Evolutionary conservation across 2,888 invertebrate species (phyloP).

Genomic region (Stegana nigrithorax): DNA sequence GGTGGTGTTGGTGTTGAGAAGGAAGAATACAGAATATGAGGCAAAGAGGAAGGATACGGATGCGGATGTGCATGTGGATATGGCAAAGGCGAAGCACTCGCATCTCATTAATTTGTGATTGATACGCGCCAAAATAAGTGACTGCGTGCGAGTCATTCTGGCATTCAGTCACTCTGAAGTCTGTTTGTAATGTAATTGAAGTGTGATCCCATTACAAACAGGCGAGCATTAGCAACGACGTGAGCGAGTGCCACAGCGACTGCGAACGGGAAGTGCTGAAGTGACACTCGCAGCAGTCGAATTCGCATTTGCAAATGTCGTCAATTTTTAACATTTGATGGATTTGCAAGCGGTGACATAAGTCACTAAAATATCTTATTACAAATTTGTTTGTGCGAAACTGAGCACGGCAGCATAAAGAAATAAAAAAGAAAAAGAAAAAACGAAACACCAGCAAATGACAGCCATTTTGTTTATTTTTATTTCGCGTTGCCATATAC

Average conservation of each 20-base stretch:
- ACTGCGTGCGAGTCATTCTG: not conserved
- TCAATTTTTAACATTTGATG: constrained; percentile 62
- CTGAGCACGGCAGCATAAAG: constrained; percentile 11
- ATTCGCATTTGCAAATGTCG: constrained; percentile 38
- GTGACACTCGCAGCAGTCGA: too few species aligned
- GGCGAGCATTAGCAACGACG: constrained; percentile 26
- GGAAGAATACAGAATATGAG: not conserved
- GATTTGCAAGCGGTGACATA: constrained; percentile 65
- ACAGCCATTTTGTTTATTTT: constrained; percentile 13
- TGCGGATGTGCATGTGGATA: constrained; percentile 35
- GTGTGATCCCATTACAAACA: constrained; percentile 64
- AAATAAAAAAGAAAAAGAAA: not conserved
- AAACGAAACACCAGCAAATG: not conserved
- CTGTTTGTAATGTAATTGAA: constrained; percentile 54
- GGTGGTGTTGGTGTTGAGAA: not conserved
- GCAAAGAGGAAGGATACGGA: not conserved
- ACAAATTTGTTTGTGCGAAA: constrained; percentile 34
- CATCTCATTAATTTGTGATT: constrained; percentile 68
- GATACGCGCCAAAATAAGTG: constrained; percentile 41
- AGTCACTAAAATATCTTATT: constrained; percentile 67
- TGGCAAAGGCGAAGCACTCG: constrained; percentile 55
- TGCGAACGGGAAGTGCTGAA: too few species aligned
- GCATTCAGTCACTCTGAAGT: constrained; percentile 45
- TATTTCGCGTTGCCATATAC: not conserved
- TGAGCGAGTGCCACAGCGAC: too few species aligned